Evolutionary conservation across 2,888 invertebrate genomes (phyloP), one percentile per base, ranked within the genome.

Genomic region (Pachliopta kotzebuea): DNA sequence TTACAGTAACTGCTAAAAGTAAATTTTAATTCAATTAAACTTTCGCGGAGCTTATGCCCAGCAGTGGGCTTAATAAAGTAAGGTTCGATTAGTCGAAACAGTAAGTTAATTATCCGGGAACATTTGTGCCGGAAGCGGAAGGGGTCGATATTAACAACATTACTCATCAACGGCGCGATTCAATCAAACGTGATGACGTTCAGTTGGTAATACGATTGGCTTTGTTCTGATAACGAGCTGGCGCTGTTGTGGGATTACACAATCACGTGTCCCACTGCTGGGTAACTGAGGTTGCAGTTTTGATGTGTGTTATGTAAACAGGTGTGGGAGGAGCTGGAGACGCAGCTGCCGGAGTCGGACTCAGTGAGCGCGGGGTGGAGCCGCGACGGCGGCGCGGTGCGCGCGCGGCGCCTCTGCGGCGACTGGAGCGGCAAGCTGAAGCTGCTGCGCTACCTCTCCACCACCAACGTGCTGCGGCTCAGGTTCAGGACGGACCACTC

Each of bases 371-470:
- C 86, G 1, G 92, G 90, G 0, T 91, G 89, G 90, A 69, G 75
- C 23, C 79, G 86, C 0, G 86, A 86, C 53, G 72, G 74, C 2
- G 78, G 79, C 66, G 73, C 77, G 42, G 69, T 75, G 4, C 78
- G 74, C 52, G 87, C 92, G 11, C 83, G 92, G 7, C 91, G 94
- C 0, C 85, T 95, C 9, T 97, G 96, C 80, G 96, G 96, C 18
- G 95, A 97, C 84, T 96, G 96, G 96, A 95, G 95, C 73, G 93
- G 94, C 31, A 95, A 95, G 76, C 89, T 96, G 64, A 97, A 96
- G 79, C 88, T 96, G 24, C 85, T 96, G 58, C 93, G 90, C 0
- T 88, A 95, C 87, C 93, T 94, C 65, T 95, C 95, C 24, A 79
- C 84, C 3, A 92, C 93, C 1, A 94, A 94, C 59, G 89, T 90